Evolutionary conservation across 1,140 invertebrate genomes (phyloP).

Genomic region (Acromyrmex heyeri): DNA sequence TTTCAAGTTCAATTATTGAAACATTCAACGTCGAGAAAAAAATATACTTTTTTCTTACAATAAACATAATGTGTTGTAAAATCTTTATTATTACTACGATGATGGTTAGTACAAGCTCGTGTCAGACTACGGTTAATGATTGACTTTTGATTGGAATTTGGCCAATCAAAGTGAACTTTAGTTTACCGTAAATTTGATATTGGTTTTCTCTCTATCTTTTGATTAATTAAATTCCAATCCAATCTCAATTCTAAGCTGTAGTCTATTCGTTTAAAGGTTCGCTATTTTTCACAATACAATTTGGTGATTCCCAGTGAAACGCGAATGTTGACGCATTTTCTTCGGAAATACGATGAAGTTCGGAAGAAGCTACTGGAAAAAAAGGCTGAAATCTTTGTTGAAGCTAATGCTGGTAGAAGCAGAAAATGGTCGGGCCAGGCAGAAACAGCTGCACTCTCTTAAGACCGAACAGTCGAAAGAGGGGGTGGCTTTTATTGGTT

Average conservation of each 20-base stretch:
- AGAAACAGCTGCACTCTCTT: conserved; percentile 74
- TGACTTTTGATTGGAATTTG: no score
- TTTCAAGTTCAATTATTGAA: not conserved
- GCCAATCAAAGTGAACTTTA: no score
- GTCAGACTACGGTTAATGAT: no score
- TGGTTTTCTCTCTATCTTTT: no score
- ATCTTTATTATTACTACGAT: not conserved
- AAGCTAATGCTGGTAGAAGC: conserved; percentile 63
- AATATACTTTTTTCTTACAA: not conserved
- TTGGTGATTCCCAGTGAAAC: not conserved
- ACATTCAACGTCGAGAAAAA: not conserved
- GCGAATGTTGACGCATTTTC: not conserved
- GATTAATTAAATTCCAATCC: no score
- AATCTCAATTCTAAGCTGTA: no score
- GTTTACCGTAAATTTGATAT: no score
- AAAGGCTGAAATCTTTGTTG: not conserved
- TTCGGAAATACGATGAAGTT: not conserved
- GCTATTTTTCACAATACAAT: not conserved
- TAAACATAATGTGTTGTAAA: not conserved
- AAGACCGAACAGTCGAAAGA: conserved; percentile 54
- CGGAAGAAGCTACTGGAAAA: conserved; percentile 19
- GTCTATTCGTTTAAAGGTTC: not conserved
- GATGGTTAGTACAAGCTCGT: no score
- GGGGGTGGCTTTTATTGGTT: conserved; percentile 73
- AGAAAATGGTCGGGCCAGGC: conserved; percentile 30